Conservation (phyloP, 2,113 vertebrate species). For the Erinaceus europaeus region DNA sequence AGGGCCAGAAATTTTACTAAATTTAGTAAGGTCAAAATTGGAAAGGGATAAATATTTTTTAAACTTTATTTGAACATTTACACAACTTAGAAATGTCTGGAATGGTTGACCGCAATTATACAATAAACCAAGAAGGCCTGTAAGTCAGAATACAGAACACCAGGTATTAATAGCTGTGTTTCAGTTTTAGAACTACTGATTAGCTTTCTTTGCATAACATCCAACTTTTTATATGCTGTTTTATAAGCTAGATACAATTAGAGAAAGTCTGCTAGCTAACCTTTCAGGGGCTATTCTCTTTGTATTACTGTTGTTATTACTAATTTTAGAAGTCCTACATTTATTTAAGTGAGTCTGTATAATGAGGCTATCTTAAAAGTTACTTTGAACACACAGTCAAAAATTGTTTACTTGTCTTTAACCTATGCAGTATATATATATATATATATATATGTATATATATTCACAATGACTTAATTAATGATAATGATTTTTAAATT, state of each 20-base stretch:
- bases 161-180: not conserved
- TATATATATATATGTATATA: conserved; percentile 30
- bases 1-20: conserved; percentile 58
- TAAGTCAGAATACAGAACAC: conserved; percentile 30
- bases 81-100: conserved; percentile 60
- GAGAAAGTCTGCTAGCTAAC: not conserved
- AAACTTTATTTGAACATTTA: conserved; percentile 65
- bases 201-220: not conserved
- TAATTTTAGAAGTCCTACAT: conserved; percentile 38
- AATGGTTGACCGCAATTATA: conserved; percentile 49
- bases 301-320: conserved; percentile 15
- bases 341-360: conserved; percentile 34
- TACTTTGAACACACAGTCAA: conserved; percentile 5
- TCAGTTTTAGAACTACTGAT: conserved; percentile 31
- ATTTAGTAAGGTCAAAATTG: conserved; percentile 66
- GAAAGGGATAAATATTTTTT: conserved; percentile 48
- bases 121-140: conserved; percentile 41
- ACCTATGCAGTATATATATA: not conserved
- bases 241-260: conserved; percentile 13
- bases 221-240: conserved; percentile 20
- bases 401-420: conserved; percentile 41
- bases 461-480: not conserved
- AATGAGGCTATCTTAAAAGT: conserved; percentile 40
- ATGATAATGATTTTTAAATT: conserved; percentile 27
- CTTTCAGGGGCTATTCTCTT: conserved; percentile 16